A percentile compares a stretch with the other conserved stretches of the same genome.
Evolutionary conservation across 2,888 invertebrate species (phyloP).

Genomic region (Agrochola circellaris): DNA sequence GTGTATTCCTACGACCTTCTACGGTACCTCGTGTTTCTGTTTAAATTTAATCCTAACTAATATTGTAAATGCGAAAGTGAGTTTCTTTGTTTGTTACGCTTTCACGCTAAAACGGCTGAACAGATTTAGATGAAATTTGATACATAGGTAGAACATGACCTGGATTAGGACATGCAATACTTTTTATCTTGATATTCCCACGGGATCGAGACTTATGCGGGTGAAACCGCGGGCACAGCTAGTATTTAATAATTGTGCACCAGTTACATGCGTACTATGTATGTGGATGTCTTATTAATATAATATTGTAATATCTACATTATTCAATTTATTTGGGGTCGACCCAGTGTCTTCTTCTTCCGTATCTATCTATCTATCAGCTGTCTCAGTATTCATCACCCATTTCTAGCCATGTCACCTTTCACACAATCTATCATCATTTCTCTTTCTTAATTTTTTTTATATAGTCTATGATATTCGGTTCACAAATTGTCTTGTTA

Average conservation of each 20-base stretch:
- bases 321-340: not conserved
- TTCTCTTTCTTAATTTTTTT: not conserved
- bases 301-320: not conserved
- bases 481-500: not conserved
- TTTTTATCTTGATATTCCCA: no score
- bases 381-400: not conserved
- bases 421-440: not conserved
- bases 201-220: no score
- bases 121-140: no score
- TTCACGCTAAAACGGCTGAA: no score
- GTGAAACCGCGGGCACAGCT: no score
- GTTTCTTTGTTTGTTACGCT: no score
- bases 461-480: not conserved
- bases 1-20: slow-evolving; percentile 9
- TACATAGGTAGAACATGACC: no score
- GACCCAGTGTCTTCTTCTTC: not conserved
- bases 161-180: no score
- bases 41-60: not conserved
- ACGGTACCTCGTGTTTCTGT: slow-evolving; percentile 8
- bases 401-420: not conserved
- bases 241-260: not conserved
- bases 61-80: no score
- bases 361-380: not conserved
- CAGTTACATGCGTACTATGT: not conserved
- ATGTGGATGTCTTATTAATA: no score